Base-by-base conservation (phyloP, 2,888 invertebrate species). In the Lasioglossum lativentre region DNA sequence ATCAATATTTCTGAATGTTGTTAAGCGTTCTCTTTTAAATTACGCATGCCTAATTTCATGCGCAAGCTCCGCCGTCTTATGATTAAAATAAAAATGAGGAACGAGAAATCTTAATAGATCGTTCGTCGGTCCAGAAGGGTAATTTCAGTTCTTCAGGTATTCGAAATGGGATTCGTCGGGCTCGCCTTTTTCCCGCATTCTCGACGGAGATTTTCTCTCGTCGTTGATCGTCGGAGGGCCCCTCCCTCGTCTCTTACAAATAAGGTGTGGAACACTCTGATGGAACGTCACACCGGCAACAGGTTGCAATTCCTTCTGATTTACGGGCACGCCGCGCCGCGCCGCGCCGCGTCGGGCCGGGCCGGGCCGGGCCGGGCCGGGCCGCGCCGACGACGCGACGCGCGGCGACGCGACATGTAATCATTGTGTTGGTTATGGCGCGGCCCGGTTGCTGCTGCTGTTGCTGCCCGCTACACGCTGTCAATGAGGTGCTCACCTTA, bases 401-500 rank as follows among this genome's bases (percentile, higher is more conserved):
- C n/a, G n/a, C 82, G 83, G 47, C 47, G 47, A 47, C 47, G 78
- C 73, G 79, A 68, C 75, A 56, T 86, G 78, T 86, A 89, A 89
- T 89, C 89, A 88, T 89, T 79, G 78, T 82, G 80, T 83, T 80
- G 78, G 83, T 86, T 82, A 83, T 72, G 66, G 68, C 77, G 72
- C 81, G 72, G 19, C 19, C 76, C 42, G 66, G 75, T 23, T 52
- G 52, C 52, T 12, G 40, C 12, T 52, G 23, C 52, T 23, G 52
- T 19, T 5, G 47, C 47, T 79, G 72, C 75, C 84, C 76, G 68
- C 84, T 34, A 16, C 72, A 42, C 79, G 80, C 83, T 88, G 89
- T 89, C 89, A 89, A 89, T 88, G 84, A 89, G 86, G 85, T 89
- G 83, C 80, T 89, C 84, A 82, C 71, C 76, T 66, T 84, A 88